Percentiles rank a stretch among this genome's conserved stretches.
Conservation (phyloP, 2,888 invertebrate genomes). For the Polylopha cassiicola region DNA sequence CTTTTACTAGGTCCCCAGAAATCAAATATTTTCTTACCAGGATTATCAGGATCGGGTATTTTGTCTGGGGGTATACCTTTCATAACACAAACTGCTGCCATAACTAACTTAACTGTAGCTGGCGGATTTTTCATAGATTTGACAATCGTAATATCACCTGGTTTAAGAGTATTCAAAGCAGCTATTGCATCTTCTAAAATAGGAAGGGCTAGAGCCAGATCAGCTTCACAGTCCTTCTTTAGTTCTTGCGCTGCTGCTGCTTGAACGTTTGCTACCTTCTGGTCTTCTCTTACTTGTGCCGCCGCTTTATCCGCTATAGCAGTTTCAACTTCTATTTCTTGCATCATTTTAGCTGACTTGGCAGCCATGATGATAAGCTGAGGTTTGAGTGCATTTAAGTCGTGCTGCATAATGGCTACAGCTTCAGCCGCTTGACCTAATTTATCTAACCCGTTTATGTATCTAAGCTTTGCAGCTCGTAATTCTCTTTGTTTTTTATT, state of each 20-base stretch:
- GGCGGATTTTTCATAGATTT: slow-evolving; percentile 95
- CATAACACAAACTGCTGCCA: slow-evolving; percentile 95
- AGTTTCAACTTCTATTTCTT: slow-evolving; percentile 85
- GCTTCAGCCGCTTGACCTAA: slow-evolving; percentile 86
- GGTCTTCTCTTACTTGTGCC: slow-evolving; percentile 88
- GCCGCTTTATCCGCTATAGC: slow-evolving; percentile 87
- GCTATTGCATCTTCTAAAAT: slow-evolving; percentile 85
- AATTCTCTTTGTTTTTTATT: slow-evolving; percentile 85
- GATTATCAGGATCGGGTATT: slow-evolving; percentile 82
- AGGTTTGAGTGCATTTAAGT: slow-evolving; percentile 84
- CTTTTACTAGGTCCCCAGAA: slow-evolving; percentile 92
- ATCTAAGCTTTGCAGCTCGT: slow-evolving; percentile 84
- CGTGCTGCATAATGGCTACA: slow-evolving; percentile 86
- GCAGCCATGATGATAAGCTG: slow-evolving; percentile 84
- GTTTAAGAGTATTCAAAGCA: slow-evolving; percentile 90
- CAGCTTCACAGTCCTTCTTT: slow-evolving; percentile 94
- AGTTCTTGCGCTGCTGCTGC: slow-evolving; percentile 89
- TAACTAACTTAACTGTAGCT: slow-evolving; percentile 86
- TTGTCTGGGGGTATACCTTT: slow-evolving; percentile 87
- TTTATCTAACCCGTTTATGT: slow-evolving; percentile 87
- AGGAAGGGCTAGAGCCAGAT: slow-evolving; percentile 91
- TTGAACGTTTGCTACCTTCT: slow-evolving; percentile 91
- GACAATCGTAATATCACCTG: slow-evolving; percentile 88
- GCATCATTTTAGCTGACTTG: slow-evolving; percentile 85
- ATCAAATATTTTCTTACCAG: slow-evolving; percentile 83